Conservation (phyloP, 2,888 invertebrate genomes). For the Andrena praecox region DNA sequence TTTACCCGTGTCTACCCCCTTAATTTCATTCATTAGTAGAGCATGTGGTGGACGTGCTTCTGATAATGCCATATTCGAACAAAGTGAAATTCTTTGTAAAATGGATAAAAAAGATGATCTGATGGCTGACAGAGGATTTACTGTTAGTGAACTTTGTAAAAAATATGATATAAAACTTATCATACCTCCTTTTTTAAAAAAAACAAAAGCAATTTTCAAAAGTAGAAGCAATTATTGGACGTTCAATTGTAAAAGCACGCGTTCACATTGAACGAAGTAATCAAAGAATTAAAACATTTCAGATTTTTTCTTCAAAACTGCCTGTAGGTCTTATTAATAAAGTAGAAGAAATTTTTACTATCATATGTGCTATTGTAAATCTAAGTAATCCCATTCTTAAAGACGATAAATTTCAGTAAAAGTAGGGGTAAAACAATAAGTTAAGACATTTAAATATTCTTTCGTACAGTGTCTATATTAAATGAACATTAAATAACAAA, state of each 20-base stretch:
- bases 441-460: not conserved
- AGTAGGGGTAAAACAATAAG: slow-evolving; percentile 1
- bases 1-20: no score
- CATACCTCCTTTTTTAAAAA: not conserved
- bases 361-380: not conserved
- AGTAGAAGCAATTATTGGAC: not conserved
- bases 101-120: no score
- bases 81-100: no score
- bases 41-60: no score
- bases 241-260: not conserved
- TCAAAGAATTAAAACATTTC: not conserved
- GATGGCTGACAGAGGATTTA: slow-evolving; percentile 1
- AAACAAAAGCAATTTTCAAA: slow-evolving; percentile 1
- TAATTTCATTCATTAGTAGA: not conserved
- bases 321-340: not conserved
- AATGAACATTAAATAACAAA: not conserved
- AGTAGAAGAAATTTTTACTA: not conserved
- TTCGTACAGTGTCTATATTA: no score
- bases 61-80: no score
- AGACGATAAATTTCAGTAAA: slow-evolving; percentile 4
- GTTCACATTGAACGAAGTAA: slow-evolving; percentile 5
- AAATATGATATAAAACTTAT: not conserved
- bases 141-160: not conserved
- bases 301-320: not conserved
- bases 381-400: slow-evolving; percentile 1